Evolutionary conservation across 2,797 vertebrate species (phyloP).

Genomic region (Lutjanus argentimaculatus): DNA sequence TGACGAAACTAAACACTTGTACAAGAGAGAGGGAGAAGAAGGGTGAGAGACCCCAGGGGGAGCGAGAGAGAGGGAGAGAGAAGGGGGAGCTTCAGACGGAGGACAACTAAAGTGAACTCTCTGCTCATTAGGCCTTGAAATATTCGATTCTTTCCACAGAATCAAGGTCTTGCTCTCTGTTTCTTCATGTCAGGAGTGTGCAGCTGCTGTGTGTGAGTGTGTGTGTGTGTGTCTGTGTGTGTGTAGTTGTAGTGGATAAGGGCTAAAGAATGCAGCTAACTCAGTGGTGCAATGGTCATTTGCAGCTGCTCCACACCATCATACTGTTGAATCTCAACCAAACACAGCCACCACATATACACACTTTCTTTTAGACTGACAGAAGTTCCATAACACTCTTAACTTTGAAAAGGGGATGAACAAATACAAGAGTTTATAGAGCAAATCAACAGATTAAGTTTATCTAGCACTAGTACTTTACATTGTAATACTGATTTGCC

Average conservation of each 20-base stretch:
- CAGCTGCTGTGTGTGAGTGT: slow-evolving; percentile 55
- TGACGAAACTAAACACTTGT: slow-evolving; percentile 54
- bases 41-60: slow-evolving; percentile 4
- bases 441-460: background rate
- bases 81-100: slow-evolving; percentile 6
- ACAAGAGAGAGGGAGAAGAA: slow-evolving; percentile 12
- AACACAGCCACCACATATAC: background rate
- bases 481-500: background rate
- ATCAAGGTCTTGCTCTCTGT: slow-evolving; percentile 41
- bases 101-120: slow-evolving; percentile 48
- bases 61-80: background rate
- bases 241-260: slow-evolving; percentile 32
- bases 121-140: slow-evolving; percentile 62
- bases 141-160: slow-evolving; percentile 50
- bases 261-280: slow-evolving; percentile 58
- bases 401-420: background rate
- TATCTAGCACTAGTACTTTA: background rate
- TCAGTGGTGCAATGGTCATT: slow-evolving; percentile 28
- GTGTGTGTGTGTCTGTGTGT: slow-evolving; percentile 16
- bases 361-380: background rate
- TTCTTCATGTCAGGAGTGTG: slow-evolving; percentile 31
- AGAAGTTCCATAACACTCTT: background rate
- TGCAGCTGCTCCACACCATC: slow-evolving; percentile 73
- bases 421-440: background rate
- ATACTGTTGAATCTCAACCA: slow-evolving; percentile 36